phyloP scores from a whole-genome alignment of 2,797 vertebrate species.

The Chelon auratus region DNA sequence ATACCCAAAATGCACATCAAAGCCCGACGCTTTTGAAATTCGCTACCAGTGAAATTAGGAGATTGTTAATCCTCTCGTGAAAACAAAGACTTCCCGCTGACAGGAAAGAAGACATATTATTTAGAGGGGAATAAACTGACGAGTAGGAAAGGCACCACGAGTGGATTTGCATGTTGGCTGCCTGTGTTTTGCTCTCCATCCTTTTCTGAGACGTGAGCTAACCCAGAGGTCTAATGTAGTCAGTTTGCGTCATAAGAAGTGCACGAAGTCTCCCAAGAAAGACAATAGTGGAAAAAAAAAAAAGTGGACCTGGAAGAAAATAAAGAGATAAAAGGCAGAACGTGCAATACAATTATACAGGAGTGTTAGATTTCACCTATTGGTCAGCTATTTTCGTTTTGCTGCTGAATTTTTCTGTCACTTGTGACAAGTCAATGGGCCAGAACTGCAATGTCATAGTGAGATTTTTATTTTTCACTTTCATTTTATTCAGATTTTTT shows the following conservation, averaged over 20 bases:
- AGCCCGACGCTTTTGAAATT: slow-evolving; percentile 7
- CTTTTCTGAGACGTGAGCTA: background rate
- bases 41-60: slow-evolving; percentile 26
- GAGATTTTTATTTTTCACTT: too few species aligned
- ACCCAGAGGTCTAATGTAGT: background rate
- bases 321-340: background rate
- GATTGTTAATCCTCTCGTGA: slow-evolving; percentile 41
- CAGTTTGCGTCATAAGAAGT: background rate
- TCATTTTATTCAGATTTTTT: background rate
- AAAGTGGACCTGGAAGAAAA: background rate
- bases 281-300: background rate
- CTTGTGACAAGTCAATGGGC: background rate
- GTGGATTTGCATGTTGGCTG: slow-evolving; percentile 6
- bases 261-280: background rate
- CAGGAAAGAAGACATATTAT: slow-evolving; percentile 19
- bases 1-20: slow-evolving; percentile 35
- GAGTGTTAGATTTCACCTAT: background rate
- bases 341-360: background rate
- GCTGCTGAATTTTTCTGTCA: background rate
- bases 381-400: background rate
- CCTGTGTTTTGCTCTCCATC: background rate
- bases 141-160: slow-evolving; percentile 13
- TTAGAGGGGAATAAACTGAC: slow-evolving; percentile 31
- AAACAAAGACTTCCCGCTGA: slow-evolving; percentile 46
- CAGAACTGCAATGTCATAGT: background rate